Percentiles rank a stretch among this genome's conserved stretches.
These are phyloP conservation scores for Thunnus thynnus DNA, from an alignment of 2,113 vertebrate species.

Conservation along the genomic window DNA sequence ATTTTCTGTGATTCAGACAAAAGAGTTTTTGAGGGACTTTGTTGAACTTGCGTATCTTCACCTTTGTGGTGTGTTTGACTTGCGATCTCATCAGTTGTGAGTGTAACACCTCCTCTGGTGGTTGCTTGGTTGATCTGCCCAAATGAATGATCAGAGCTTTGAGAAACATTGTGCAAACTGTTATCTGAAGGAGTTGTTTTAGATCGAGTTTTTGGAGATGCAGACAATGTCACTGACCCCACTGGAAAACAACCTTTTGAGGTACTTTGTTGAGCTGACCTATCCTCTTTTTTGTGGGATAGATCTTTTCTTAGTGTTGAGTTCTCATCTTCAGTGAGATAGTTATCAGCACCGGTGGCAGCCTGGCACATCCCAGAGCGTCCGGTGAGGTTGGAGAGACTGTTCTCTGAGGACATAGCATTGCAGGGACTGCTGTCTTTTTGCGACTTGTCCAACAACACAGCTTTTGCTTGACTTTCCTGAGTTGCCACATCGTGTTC, in stretches of 20 bases:
- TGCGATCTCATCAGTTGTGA: not conserved
- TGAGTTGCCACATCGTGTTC: not conserved
- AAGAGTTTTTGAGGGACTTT: not conserved
- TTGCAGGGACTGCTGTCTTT: not conserved
- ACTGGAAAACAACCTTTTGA: not conserved
- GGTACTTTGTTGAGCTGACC: not conserved
- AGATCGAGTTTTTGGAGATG: not conserved
- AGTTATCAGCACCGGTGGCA: not conserved
- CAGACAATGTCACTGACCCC: not conserved
- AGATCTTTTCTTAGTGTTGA: not conserved
- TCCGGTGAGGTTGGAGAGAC: not conserved
- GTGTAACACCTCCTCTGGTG: not conserved
- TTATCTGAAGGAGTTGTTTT: not conserved
- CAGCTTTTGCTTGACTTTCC: slow-evolving; percentile 2
- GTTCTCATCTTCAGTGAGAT: not conserved
- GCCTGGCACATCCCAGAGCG: not conserved
- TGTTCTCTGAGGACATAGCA: not conserved
- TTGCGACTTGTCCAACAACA: not conserved
- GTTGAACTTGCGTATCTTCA: not conserved
- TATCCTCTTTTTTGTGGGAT: not conserved
- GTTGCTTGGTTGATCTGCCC: not conserved
- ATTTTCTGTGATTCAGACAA: not conserved
- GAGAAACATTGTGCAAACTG: not conserved
- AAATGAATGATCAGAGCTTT: not conserved
- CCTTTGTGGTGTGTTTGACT: not conserved